Evolutionary conservation across 2,888 invertebrate genomes (phyloP).

Genomic region (Macrophya alboannulata): DNA sequence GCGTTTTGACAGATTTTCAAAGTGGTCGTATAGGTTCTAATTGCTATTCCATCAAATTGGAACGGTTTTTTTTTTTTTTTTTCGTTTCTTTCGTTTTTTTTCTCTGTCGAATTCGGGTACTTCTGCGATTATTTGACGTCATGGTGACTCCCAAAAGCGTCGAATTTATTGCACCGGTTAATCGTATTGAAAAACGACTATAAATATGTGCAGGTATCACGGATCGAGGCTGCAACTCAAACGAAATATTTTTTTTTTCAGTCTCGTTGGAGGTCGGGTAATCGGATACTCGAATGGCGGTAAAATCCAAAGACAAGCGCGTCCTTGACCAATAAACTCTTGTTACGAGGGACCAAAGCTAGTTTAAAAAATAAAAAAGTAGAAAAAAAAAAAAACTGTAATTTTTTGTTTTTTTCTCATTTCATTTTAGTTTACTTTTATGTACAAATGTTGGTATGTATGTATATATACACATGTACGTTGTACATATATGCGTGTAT

Average conservation of each 20-base stretch:
- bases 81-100: not conserved
- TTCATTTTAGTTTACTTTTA: not conserved
- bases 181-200: constrained; percentile 16
- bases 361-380: not conserved
- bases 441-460: not conserved
- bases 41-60: not conserved
- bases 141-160: not conserved
- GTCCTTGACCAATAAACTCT: constrained; percentile 56
- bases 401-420: not conserved
- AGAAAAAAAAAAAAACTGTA: not conserved
- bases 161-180: not conserved
- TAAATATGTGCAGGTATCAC: not conserved
- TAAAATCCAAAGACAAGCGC: constrained; percentile 54
- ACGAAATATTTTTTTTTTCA: constrained; percentile 37
- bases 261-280: constrained; percentile 41
- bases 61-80: not conserved
- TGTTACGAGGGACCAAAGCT: constrained; percentile 23
- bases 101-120: too few species aligned
- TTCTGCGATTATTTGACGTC: not conserved
- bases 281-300: constrained; percentile 49
- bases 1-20: not conserved
- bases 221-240: not conserved
- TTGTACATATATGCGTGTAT: not conserved
- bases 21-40: not conserved
- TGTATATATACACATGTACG: not conserved